Evolutionary conservation across 2,113 vertebrate species (phyloP).

Genomic region (Halcyon senegalensis): DNA sequence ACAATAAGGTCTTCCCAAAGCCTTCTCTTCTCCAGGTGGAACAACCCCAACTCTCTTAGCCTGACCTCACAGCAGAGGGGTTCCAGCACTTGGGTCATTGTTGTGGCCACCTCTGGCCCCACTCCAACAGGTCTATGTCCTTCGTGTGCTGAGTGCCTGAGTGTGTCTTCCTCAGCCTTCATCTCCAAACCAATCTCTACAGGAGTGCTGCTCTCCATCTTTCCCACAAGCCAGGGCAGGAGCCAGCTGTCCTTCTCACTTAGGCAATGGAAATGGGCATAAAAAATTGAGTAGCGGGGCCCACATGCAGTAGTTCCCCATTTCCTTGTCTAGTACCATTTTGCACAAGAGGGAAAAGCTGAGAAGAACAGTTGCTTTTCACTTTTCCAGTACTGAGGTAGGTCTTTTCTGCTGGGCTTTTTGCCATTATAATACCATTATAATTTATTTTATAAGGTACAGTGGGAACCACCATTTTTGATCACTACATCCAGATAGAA

Average conservation of each 20-base stretch:
- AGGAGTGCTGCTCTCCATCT: fast-evolving
- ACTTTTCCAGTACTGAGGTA: neutral
- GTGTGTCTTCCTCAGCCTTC: neutral
- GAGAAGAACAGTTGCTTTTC: neutral
- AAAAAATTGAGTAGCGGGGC: fast-evolving
- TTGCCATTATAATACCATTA: neutral
- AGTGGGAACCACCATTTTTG: neutral
- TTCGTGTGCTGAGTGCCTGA: neutral
- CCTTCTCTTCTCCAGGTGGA: too few relatives aligned
- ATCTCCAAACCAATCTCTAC: neutral
- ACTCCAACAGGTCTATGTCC: too few relatives aligned
- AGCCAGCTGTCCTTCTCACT: neutral
- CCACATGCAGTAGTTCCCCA: neutral
- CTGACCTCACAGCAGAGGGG: too few relatives aligned
- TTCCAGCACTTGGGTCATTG: too few relatives aligned
- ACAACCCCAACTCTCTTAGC: too few relatives aligned
- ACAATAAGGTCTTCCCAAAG: too few relatives aligned
- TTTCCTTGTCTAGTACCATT: neutral
- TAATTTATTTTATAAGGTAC: neutral
- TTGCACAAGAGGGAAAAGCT: neutral
- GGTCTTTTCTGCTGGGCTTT: neutral
- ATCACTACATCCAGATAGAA: neutral
- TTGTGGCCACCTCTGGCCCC: too few relatives aligned
- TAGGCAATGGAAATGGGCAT: neutral
- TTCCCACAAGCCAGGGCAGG: neutral